Evolutionary conservation across 2,888 invertebrate genomes (phyloP).

Genomic region (Danaus chrysippus): DNA sequence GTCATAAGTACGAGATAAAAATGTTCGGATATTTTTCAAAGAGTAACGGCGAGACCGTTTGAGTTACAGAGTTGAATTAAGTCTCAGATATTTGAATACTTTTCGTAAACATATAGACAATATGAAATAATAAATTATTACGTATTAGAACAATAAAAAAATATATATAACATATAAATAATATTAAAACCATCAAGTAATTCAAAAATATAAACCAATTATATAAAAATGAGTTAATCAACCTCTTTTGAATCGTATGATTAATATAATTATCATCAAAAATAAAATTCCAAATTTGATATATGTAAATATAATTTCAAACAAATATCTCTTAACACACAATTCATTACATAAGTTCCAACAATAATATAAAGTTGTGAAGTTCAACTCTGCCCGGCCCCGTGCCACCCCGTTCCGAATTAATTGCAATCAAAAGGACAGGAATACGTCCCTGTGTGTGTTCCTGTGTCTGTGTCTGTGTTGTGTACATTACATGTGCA

Average conservation of each 20-base stretch:
- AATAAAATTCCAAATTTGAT: too few species aligned
- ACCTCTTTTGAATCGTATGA: too few species aligned
- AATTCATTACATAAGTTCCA: slow-evolving; percentile 7
- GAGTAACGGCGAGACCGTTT: slow-evolving; percentile 48
- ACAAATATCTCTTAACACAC: background rate
- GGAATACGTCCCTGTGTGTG: slow-evolving; percentile 74
- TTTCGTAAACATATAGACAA: too few species aligned
- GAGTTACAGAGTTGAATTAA: slow-evolving; percentile 39
- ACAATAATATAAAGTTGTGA: slow-evolving; percentile 10
- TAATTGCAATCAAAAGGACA: slow-evolving; percentile 80
- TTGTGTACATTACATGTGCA: slow-evolving; percentile 54
- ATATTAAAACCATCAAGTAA: too few species aligned
- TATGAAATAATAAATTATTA: too few species aligned
- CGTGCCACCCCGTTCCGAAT: slow-evolving; percentile 60
- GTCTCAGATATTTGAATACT: slow-evolving; percentile 35
- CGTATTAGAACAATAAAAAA: too few species aligned
- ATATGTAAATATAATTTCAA: background rate
- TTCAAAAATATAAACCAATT: too few species aligned
- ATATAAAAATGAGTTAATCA: too few species aligned
- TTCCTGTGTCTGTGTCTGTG: slow-evolving; percentile 58
- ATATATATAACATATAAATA: too few species aligned
- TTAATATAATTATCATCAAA: too few species aligned
- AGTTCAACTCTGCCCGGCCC: slow-evolving; percentile 73
- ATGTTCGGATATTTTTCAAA: slow-evolving; percentile 62
- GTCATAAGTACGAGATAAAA: slow-evolving; percentile 61